Evolutionary conservation across 2,888 invertebrate species (phyloP), one percentile per base, ranked within the genome.

Genomic region (Diabrotica balteata): DNA sequence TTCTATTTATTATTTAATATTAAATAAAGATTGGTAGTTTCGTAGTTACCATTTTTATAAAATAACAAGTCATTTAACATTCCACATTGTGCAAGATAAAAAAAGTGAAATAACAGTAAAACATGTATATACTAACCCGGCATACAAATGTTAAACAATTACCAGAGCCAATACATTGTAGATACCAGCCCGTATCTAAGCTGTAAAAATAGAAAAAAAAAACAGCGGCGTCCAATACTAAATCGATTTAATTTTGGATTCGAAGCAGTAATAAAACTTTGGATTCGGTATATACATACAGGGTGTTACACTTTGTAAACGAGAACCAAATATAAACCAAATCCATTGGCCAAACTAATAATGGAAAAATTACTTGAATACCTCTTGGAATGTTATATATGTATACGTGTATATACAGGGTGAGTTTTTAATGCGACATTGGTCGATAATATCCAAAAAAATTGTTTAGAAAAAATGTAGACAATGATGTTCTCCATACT

Each of bases 61-160:
- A 61, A 52, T 44, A 45, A 17, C 53, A 22, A 61, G 53, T 57
- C 46, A 57, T 46, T 61, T 53, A 53, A 61, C 61, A 61, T 61
- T 61, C 53, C 46, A 45, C 22, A 61, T 61, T 61, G 61, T 61
- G 61, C 46, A 61, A 61, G 53, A 17, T 44, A 53, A 61, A 61
- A 61, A 61, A 43, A 47, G 45, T 8, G 32, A 53, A 61, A 61
- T 61, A 61, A 61, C 53, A n/a, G 61, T 61, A 61, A 61, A 61
- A 61, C 61, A 61, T 45, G 52, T 61, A 4, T 43, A 53, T 32
- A 53, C 53, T 22, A 61, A 46, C 45, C n/a, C 22, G 46, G 61
- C 45, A 53, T 53, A 61, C 46, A 51, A 61, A 61, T 61, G 61
- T 53, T 47, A 17, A 46, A 51, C 32, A 61, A 61, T 61, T 61